Base-by-base conservation (phyloP, 2,797 vertebrate genomes). In the Rhabdomys pumilio region DNA sequence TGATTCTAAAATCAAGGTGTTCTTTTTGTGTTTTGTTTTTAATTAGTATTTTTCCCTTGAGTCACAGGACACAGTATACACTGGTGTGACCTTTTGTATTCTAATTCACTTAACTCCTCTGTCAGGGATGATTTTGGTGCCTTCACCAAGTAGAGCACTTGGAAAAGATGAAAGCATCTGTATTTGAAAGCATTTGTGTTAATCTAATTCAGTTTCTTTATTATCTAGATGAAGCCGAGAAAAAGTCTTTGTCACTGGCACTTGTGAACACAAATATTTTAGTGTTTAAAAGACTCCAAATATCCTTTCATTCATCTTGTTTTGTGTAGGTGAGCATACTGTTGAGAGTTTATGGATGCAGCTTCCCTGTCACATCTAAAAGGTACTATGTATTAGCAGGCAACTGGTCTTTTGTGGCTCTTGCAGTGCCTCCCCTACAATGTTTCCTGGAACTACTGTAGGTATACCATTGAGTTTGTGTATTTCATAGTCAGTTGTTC, bases 1-100 rank as follows among this genome's bases (percentile, higher is more conserved):
- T 84, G 75, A 17, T 41, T 95, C 92, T 96, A 79, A 95, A 94
- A 93, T 59, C 34, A 57, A 55, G 22, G 41, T 93, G 34, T 87
- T 50, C 72, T 73, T 5, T 81, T 91, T 72, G 31, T 29, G 19
- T 84, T 22, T 91, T 90, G 79, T 65, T 93, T 91, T 93, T 91
- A 83, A 84, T 96, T 90, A 93, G 67, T 59, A 83, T 80, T 83
- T 63, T 47, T 65, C 41, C 29, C 17, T 22, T 85, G 26, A 20
- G 63, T 65, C 61, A 47, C 20, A 26, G 83, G 77, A 93, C 55
- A 55, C 15, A 2, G 4, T 94, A 89, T 90, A 73, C 82, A 34
- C 47, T 92, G 55, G 50, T 7, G 1, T 65, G 65, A 92, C 69
- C 89, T 92, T 80, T 91, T 67, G 24, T 3, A 4, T 59, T 34